Conservation (phyloP, 2,797 vertebrate species). For the Cynodonichthys magdalenae region DNA sequence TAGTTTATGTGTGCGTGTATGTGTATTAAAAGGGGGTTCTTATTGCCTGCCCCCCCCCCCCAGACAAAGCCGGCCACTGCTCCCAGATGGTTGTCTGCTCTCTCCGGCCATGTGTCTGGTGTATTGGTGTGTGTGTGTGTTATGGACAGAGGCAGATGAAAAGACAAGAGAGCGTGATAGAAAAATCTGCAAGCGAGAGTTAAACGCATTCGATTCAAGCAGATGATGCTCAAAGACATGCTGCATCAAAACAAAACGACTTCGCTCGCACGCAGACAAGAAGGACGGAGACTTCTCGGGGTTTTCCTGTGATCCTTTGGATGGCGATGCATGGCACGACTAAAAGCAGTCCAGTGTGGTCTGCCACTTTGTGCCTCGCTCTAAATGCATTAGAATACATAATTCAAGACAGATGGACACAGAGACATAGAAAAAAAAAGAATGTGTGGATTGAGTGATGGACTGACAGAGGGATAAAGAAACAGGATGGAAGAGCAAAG, state of each 20-base stretch:
- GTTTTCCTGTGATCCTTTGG: slow-evolving; percentile 10
- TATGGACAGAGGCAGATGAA: slow-evolving; percentile 57
- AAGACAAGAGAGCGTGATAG: slow-evolving; percentile 46
- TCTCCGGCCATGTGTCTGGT: slow-evolving; percentile 79
- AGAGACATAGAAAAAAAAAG: slow-evolving; percentile 14
- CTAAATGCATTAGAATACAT: slow-evolving; percentile 51
- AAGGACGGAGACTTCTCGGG: slow-evolving; percentile 28
- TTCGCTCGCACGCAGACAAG: not conserved
- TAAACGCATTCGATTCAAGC: slow-evolving; percentile 24
- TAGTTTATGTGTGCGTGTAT: slow-evolving; percentile 54
- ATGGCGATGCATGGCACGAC: slow-evolving; percentile 32
- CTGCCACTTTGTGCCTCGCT: slow-evolving; percentile 29
- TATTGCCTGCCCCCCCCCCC: slow-evolving; percentile 47
- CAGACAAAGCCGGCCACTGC: slow-evolving; percentile 80
- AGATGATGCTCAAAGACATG: slow-evolving; percentile 36
- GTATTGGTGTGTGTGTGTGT: slow-evolving; percentile 53
- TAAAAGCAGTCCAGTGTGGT: slow-evolving; percentile 36
- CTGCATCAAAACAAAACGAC: not conserved
- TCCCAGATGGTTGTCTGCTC: slow-evolving; percentile 82
- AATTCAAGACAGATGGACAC: slow-evolving; percentile 43
- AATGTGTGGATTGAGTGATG: slow-evolving; percentile 11
- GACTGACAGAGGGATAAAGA: slow-evolving; percentile 6
- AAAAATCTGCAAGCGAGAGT: slow-evolving; percentile 55
- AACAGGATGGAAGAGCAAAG: slow-evolving; percentile 5
- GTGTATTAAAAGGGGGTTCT: slow-evolving; percentile 49